phyloP scores from a whole-genome alignment of 2,797 vertebrate genomes.

The Dromococcyx pavoninus region DNA sequence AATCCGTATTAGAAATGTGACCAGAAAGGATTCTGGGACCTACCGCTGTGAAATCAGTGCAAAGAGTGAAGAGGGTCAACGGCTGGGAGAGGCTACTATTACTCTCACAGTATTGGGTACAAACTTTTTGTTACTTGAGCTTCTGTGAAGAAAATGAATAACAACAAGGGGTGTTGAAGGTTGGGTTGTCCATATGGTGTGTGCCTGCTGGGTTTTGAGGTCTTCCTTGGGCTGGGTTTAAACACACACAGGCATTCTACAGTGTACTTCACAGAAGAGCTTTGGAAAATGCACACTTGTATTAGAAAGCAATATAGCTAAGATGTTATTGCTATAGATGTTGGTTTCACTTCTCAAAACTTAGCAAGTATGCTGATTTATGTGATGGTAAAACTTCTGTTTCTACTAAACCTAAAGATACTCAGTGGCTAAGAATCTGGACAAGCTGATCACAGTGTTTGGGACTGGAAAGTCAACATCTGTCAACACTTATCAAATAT shows the following conservation, averaged over 20 bases:
- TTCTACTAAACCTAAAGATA: background rate
- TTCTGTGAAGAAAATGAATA: background rate
- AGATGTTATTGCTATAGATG: background rate
- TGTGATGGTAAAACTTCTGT: background rate
- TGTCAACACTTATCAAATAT: conserved; percentile 43
- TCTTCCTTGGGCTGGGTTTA: background rate
- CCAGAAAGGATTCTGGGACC: conserved; percentile 87
- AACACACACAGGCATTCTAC: background rate
- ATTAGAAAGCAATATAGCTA: background rate
- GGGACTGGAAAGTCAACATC: conserved; percentile 36
- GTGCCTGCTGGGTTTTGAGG: background rate
- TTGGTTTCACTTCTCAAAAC: background rate
- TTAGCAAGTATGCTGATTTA: background rate
- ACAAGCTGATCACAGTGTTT: background rate
- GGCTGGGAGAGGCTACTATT: conserved; percentile 87
- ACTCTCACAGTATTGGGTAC: conserved; percentile 90
- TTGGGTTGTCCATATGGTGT: background rate
- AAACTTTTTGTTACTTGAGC: background rate
- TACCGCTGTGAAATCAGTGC: conserved; percentile 95
- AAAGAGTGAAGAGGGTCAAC: conserved; percentile 78
- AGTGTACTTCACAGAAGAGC: background rate
- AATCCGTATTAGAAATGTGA: conserved; percentile 85
- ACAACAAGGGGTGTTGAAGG: background rate
- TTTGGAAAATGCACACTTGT: background rate
- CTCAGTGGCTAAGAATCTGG: background rate